Evolutionary conservation across 2,888 invertebrate genomes (phyloP).

Genomic region (Myathropa florea): DNA sequence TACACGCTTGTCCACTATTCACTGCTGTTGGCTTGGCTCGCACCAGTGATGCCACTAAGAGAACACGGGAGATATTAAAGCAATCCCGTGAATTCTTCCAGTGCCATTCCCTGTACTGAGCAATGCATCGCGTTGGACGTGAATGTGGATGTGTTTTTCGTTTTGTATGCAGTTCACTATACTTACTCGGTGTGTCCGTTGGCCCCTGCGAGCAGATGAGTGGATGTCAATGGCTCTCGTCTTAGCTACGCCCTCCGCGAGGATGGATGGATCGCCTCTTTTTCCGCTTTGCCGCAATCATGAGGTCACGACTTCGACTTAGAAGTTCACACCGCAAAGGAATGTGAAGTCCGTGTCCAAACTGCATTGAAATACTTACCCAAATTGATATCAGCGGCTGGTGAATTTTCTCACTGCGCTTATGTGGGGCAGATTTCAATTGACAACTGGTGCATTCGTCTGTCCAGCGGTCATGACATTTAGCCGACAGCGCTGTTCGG

Average conservation of each 20-base stretch:
- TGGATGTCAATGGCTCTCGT: conserved; percentile 2
- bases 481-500: not conserved
- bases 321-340: not conserved
- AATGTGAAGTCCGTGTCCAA: not conserved
- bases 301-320: not conserved
- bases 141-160: not conserved
- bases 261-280: not conserved
- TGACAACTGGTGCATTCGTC: too few species aligned
- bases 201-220: not conserved
- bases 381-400: not conserved
- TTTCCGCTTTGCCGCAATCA: not conserved
- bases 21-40: conserved; percentile 72
- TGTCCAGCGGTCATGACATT: not conserved
- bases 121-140: conserved; percentile 15
- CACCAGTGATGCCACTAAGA: conserved; percentile 82
- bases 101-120: conserved; percentile 84
- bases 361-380: not conserved
- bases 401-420: not conserved
- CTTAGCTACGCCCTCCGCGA: not conserved
- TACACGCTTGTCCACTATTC: not conserved
- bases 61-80: conserved; percentile 81
- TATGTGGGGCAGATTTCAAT: too few species aligned
- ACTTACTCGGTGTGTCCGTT: not conserved
- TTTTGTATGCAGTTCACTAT: not conserved
- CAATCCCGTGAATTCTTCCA: conserved; percentile 85